Percentiles rank a stretch among this genome's conserved stretches.
phyloP scores from a whole-genome alignment of 2,797 vertebrate genomes.

The Numenius phaeopus region DNA sequence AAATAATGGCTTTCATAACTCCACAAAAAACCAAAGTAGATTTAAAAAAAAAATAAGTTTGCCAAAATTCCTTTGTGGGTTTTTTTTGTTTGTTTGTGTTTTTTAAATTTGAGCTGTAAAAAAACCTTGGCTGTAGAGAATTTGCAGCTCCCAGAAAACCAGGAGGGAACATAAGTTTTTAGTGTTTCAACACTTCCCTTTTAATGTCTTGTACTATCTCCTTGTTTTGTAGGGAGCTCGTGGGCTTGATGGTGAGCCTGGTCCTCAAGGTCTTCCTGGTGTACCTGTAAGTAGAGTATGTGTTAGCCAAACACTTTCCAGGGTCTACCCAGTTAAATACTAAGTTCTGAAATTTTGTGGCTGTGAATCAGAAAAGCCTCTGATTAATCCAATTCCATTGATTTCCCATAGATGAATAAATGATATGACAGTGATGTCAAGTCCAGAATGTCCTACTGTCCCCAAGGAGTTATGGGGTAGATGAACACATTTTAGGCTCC shows the following conservation, averaged over 20 bases:
- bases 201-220: not conserved
- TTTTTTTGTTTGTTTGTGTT: not conserved
- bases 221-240: slow-evolving; percentile 85
- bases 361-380: not conserved
- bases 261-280: slow-evolving; percentile 91
- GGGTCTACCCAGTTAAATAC: not conserved
- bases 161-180: not conserved
- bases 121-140: not conserved
- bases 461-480: not conserved
- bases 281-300: slow-evolving; percentile 84
- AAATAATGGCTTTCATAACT: not conserved
- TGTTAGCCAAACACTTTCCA: not conserved
- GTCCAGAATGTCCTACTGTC: not conserved
- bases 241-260: slow-evolving; percentile 91
- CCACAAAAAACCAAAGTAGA: not conserved
- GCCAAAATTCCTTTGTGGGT: not conserved
- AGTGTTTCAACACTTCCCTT: not conserved
- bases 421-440: not conserved
- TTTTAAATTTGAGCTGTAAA: not conserved
- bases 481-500: not conserved
- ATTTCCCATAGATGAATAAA: not conserved
- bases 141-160: not conserved
- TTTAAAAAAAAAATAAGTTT: not conserved
- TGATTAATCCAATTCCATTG: not conserved
- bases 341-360: not conserved